A percentile compares a stretch with the other conserved stretches of the same genome.
Evolutionary conservation across 1,140 invertebrate species (phyloP).

Genomic region (Euwallacea similis): DNA sequence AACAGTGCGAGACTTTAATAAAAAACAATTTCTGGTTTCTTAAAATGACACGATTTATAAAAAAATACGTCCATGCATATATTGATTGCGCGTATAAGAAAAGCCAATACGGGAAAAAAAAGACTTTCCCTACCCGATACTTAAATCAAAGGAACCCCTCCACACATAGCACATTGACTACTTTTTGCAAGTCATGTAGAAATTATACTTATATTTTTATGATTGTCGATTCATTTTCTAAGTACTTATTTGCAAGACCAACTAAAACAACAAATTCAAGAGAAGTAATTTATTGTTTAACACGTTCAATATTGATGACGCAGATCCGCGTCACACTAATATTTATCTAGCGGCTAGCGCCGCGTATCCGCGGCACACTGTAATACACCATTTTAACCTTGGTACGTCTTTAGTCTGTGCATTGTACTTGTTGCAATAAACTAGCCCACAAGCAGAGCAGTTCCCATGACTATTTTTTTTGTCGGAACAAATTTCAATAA

Average conservation of each 20-base stretch:
- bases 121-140: background rate
- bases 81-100: slow-evolving; percentile 24
- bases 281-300: slow-evolving; percentile 5
- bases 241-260: slow-evolving; percentile 12
- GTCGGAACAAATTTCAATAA: no score
- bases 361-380: no score
- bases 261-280: slow-evolving; percentile 18
- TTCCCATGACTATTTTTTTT: no score
- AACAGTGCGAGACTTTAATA: slow-evolving; percentile 17
- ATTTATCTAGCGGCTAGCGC: no score
- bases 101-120: slow-evolving; percentile 12
- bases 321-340: no score
- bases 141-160: background rate
- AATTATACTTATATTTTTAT: slow-evolving; percentile 10
- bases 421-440: no score
- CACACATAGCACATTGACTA: slow-evolving; percentile 3
- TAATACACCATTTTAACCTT: no score
- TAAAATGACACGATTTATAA: slow-evolving; percentile 24
- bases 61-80: slow-evolving; percentile 28
- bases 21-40: slow-evolving; percentile 23
- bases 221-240: slow-evolving; percentile 14
- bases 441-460: no score
- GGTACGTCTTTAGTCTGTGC: no score
- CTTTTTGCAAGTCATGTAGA: background rate
- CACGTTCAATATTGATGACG: no score